Base-by-base conservation (phyloP, 2,888 invertebrate species). In the Hydraecia micacea region DNA sequence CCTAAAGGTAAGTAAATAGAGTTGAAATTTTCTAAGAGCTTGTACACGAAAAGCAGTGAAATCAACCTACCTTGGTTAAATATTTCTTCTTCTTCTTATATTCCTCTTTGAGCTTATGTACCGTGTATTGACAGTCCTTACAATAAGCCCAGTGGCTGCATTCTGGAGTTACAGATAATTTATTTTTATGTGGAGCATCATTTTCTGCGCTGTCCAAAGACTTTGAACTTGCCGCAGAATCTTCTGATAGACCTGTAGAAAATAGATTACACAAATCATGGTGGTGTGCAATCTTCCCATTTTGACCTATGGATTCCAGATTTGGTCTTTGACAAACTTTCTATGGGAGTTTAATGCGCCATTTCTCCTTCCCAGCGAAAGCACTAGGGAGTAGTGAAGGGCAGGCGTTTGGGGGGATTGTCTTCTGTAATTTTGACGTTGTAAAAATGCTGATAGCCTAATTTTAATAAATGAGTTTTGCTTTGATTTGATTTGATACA, bases 141-240 rank as follows among this genome's bases (percentile, higher is more conserved):
- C 96, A 96, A 73, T 86, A 83, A 0, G 75, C 77, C 18, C 91
- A 90, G 78, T 96, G 96, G 46, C 89, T 92, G 87, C 96, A 96
- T 2, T 92, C 90, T 8, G 86, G 84, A 1, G 42, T 25, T n/a
- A 39, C 21, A 4, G 86, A 58, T 0, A 67, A 32, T 9, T 83
- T 79, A n/a, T 82, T 86, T 39, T 70, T 84, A 52, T 62, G 60
- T 18, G n/a, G 8, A 21, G 42, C 42, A 58, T 77, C 88, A 2
- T 84, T 85, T 2, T 83, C 84, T 2, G 77, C 15, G 1, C 89
- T 86, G 0, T 90, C 91, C 0, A 88, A 79, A 55, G 92, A 91
- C 25, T 87, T 91, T 15, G 49, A 78, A 71, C 68, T 87, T 49
- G 32, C 66, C 4, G 67, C 2, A 7, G 85, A 86, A 9, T 88